These are phyloP conservation scores for Girardinichthys multiradiatus DNA, from an alignment of 2,113 vertebrate species.

Conservation along the genomic window DNA sequence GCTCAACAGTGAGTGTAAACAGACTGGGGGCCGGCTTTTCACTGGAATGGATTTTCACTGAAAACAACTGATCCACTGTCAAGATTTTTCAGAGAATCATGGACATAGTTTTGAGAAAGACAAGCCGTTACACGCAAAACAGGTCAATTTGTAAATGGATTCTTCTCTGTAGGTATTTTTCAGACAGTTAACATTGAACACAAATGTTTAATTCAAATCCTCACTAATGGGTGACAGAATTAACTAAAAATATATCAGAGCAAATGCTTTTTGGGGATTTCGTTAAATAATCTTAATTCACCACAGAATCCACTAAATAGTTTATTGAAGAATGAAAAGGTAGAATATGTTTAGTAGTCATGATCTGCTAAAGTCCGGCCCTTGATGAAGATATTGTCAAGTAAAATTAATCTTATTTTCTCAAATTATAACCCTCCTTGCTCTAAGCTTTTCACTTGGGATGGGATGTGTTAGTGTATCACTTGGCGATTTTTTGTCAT, in stretches of 20 bases:
- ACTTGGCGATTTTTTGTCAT: too few relatives aligned
- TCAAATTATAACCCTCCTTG: neutral
- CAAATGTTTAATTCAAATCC: neutral
- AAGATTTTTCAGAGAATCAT: neutral
- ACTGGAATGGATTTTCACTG: neutral
- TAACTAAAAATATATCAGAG: neutral
- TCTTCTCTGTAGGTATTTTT: neutral
- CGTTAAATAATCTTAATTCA: neutral
- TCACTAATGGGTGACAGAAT: neutral
- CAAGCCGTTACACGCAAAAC: conserved; percentile 11
- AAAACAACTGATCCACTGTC: neutral
- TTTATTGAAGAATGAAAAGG: neutral
- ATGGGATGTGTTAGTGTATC: neutral
- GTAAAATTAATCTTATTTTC: too few relatives aligned
- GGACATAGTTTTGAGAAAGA: neutral
- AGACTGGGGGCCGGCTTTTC: neutral
- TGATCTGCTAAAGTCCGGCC: neutral
- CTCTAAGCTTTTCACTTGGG: neutral
- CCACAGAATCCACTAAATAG: neutral
- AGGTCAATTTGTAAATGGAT: neutral
- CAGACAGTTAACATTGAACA: neutral
- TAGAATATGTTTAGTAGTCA: neutral
- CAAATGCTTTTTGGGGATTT: neutral
- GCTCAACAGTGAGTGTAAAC: neutral
- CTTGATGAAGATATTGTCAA: neutral